Base-by-base conservation (phyloP, 1,140 invertebrate species). In the Chelonus insularis region DNA sequence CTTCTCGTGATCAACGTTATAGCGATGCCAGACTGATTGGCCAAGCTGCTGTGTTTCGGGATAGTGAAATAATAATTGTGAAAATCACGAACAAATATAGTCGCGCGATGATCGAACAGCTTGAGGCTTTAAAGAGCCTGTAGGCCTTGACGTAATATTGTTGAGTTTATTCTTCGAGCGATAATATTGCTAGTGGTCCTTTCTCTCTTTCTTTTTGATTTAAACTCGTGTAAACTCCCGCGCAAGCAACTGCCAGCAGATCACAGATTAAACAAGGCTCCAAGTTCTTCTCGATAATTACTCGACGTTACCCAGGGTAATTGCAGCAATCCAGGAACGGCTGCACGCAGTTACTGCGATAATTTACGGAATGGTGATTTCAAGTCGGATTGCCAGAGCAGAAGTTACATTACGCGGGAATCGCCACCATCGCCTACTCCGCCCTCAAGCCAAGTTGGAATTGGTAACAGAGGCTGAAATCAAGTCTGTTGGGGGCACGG, bases 241-340 rank as follows among this genome's bases (percentile, higher is more conserved):
- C 25, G 11, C 7, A 34, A 51, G 23, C 48, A 34, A 23, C 29
- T 25, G 7, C 25, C 71, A 71, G 62, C 71, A 73, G 77, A 78
- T 77, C 75, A 66, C 75, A 74, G 75, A 78, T 79, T 79, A 77
- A 79, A 77, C 76, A 77, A 76, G 72, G 74, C 73, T 76, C 69
- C 14, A 11, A 7, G 34, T 36, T 55, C 52, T 75, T 64, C 70
- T 73, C 76, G 71, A 78, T 79, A 80, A 80, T 80, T 80, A 79
- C 70, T 73, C 69, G 69, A 63, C 21, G 47, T 8, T 25, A 18
- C 25, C 62, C 69, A 64, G 66, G 71, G 73, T 78, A 78, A 79
- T 79, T 79, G 74, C 74, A 70, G 74, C 75, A 77, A 76, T 78
- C 74, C 70, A 68, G 73, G 34, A 73, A 77, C 75, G 72, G 73